These are phyloP conservation scores for Lepilemur septentrionalis DNA, from an alignment of 2,797 vertebrate genomes.

Conservation along the genomic window DNA sequence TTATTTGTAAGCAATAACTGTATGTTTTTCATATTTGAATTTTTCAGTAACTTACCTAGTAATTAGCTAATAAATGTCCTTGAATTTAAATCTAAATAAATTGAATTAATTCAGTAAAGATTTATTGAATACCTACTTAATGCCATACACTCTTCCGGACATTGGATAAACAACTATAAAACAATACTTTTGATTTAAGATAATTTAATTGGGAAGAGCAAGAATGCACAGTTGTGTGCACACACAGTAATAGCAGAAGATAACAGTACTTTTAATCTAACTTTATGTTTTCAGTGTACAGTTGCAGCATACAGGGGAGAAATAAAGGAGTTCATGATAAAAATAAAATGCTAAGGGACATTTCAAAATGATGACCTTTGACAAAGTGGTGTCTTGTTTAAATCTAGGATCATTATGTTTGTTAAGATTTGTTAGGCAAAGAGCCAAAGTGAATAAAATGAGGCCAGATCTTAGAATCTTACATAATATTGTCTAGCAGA, in stretches of 20 bases:
- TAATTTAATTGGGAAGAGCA: background rate
- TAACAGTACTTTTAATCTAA: background rate
- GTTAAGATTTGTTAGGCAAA: background rate
- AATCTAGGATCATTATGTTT: background rate
- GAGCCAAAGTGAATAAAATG: background rate
- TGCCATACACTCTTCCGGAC: background rate
- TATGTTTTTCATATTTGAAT: background rate
- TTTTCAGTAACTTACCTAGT: background rate
- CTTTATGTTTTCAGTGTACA: background rate
- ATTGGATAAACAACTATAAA: background rate
- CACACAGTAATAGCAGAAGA: background rate
- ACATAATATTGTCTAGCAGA: background rate
- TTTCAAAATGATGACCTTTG: background rate
- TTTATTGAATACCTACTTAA: background rate
- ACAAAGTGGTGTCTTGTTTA: background rate
- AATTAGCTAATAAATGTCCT: background rate
- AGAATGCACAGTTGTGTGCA: accelerated
- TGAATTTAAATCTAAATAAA: background rate
- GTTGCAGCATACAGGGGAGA: background rate
- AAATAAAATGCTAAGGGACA: background rate
- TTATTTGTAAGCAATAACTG: background rate
- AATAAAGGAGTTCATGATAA: background rate
- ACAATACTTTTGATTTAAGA: background rate
- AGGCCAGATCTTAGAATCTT: background rate
- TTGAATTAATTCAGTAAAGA: background rate